These are phyloP conservation scores for Agrochola macilenta DNA, from an alignment of 2,888 invertebrate genomes.

Conservation along the genomic window DNA sequence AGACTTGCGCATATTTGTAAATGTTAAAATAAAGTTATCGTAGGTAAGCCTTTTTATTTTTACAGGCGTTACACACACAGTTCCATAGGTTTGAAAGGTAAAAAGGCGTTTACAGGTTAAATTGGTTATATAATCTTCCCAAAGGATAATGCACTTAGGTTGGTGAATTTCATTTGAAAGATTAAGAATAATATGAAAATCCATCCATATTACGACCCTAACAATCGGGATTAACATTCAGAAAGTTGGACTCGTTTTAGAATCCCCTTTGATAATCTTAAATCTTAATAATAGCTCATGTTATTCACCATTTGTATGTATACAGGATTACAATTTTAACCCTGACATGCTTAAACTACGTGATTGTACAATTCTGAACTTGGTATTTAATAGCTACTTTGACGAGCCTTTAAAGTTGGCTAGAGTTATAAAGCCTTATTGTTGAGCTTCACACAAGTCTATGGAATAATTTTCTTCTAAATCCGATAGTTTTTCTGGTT, in stretches of 20 bases:
- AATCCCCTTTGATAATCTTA: conserved; percentile 6
- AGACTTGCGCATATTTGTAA: neutral
- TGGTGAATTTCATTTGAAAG: neutral
- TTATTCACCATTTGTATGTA: neutral
- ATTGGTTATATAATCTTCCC: too few relatives aligned
- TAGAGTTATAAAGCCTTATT: conserved; percentile 5
- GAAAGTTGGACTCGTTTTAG: neutral
- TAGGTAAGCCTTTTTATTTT: neutral
- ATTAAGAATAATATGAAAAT: too few relatives aligned
- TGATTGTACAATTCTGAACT: conserved; percentile 15
- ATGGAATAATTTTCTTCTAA: too few relatives aligned
- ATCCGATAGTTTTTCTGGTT: neutral
- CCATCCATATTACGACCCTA: neutral
- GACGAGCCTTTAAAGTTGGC: neutral
- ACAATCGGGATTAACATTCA: neutral
- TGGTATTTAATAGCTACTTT: conserved; percentile 15
- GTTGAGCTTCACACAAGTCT: neutral
- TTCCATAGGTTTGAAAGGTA: neutral
- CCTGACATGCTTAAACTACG: conserved; percentile 26
- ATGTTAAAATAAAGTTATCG: neutral
- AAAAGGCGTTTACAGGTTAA: neutral
- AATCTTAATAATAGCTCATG: neutral
- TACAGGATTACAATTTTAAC: conserved; percentile 21
- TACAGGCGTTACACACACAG: neutral
- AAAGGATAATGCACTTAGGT: neutral